Percentiles rank a stretch among this genome's conserved stretches.
Conservation (phyloP, 1,140 invertebrate genomes). For the Armadillidium nasatum region DNA sequence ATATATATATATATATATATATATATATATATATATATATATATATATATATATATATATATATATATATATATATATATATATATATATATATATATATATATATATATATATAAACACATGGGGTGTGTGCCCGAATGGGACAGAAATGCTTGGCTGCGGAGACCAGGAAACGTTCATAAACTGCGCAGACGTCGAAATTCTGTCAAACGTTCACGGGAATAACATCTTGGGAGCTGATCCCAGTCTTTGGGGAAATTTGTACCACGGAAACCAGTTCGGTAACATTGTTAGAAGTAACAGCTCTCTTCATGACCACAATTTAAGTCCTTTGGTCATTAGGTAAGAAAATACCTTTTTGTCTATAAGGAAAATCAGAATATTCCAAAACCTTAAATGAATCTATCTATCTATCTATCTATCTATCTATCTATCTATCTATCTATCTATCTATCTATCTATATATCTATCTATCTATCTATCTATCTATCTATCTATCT, state of each 20-base stretch:
- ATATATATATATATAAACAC: no score
- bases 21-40: no score
- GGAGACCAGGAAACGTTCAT: constrained; percentile 79
- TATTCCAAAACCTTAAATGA: no score
- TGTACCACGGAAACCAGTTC: constrained; percentile 62
- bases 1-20: no score
- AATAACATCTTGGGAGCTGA: background rate
- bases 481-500: background rate
- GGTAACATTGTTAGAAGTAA: constrained; percentile 52
- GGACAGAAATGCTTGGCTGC: constrained; percentile 76
- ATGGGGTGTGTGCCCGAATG: constrained; percentile 65
- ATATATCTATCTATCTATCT: background rate
- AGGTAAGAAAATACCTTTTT: constrained; percentile 16
- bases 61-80: no score
- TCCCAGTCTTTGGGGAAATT: constrained; percentile 61
- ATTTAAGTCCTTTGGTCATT: constrained; percentile 14
- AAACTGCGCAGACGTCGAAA: constrained; percentile 78
- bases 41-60: no score
- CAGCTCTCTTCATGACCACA: background rate
- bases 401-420: background rate
- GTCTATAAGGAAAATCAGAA: background rate
- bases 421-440: background rate
- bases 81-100: no score
- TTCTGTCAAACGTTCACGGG: constrained; percentile 47
- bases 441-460: background rate